A percentile compares a stretch with the other conserved stretches of the same genome.
phyloP scores from a whole-genome alignment of 2,888 invertebrate genomes.

The Dolichopus griseipennis region DNA sequence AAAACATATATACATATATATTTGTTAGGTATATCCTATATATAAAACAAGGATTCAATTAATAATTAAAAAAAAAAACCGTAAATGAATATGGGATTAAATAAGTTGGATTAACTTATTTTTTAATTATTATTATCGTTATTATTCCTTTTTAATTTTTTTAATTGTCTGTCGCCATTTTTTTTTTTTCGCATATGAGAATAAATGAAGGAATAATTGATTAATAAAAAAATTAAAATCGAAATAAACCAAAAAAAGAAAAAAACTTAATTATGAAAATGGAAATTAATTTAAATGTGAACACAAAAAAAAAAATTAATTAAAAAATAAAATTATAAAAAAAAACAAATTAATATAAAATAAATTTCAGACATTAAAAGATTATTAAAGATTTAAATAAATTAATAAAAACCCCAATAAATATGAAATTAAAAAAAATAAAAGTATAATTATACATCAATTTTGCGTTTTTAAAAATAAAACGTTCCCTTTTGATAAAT shows the following conservation, averaged over 20 bases:
- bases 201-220: neutral
- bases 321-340: neutral
- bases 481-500: too few relatives aligned
- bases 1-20: neutral
- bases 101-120: neutral
- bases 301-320: neutral
- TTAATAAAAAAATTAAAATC: neutral
- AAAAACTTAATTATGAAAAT: neutral
- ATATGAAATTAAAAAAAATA: neutral
- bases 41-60: neutral
- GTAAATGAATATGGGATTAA: neutral
- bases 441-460: too few relatives aligned
- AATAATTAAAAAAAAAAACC: neutral
- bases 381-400: neutral
- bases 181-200: neutral
- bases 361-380: neutral
- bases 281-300: neutral
- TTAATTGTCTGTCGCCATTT: neutral
- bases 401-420: too few relatives aligned
- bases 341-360: neutral
- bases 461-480: too few relatives aligned
- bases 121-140: neutral
- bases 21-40: too few relatives aligned
- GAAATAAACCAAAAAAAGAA: neutral
- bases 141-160: neutral